Evolutionary conservation across 2,113 vertebrate species (phyloP).

Genomic region (Prunella fulvescens): DNA sequence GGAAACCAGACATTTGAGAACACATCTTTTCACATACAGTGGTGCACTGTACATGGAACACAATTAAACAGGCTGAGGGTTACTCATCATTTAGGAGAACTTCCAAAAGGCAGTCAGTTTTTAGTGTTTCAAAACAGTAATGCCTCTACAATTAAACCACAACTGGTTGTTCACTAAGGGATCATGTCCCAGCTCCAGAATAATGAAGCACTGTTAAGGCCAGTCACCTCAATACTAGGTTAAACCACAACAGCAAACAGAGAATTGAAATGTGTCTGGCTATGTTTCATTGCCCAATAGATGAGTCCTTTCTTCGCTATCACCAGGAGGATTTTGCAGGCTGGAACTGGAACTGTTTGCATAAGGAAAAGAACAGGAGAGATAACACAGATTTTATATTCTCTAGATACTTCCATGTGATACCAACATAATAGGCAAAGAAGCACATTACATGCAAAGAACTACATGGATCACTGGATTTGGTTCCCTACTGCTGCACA

Average conservation of each 20-base stretch:
- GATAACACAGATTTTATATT: background rate
- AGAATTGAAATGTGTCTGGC: background rate
- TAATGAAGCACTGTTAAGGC: background rate
- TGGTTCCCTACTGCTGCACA: background rate
- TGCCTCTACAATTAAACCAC: background rate
- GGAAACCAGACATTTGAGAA: background rate
- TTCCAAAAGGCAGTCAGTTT: background rate
- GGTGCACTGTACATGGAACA: background rate
- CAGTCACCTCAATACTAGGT: background rate
- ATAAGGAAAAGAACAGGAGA: background rate
- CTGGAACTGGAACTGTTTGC: conserved; percentile 58
- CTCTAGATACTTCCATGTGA: background rate
- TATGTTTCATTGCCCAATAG: conserved; percentile 61
- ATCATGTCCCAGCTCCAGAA: background rate
- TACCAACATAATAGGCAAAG: background rate
- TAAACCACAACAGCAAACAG: background rate
- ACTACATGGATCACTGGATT: background rate
- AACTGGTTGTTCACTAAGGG: background rate
- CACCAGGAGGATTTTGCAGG: background rate
- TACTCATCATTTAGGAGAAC: background rate
- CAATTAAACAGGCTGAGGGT: background rate
- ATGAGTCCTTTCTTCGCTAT: conserved; percentile 58
- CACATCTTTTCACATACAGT: background rate
- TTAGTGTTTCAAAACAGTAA: background rate
- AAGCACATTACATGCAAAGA: background rate